Conservation (phyloP, 2,888 invertebrate genomes). For the Hypsopygia costalis region DNA sequence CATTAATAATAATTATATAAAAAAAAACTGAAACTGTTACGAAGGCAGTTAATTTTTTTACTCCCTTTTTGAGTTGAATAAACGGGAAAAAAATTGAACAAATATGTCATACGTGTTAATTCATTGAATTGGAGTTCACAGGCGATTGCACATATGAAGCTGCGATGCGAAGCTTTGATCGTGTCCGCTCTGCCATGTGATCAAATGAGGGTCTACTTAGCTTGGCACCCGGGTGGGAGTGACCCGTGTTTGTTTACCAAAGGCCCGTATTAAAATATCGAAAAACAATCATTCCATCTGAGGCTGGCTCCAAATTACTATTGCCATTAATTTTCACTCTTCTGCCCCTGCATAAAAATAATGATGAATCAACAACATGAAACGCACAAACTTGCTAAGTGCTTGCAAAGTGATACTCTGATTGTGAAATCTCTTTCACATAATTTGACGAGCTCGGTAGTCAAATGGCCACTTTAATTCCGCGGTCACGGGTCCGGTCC, state of each 20-base stretch:
- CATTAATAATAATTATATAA: no score
- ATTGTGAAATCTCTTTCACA: no score
- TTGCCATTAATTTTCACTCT: no score
- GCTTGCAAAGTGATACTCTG: no score
- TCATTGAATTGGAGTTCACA: conserved; percentile 64
- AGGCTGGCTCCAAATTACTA: no score
- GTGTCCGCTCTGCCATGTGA: conserved; percentile 66
- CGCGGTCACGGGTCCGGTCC: no score
- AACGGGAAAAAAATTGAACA: conserved; percentile 38
- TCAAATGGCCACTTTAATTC: no score
- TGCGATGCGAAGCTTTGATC: conserved; percentile 63
- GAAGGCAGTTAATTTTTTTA: conserved; percentile 13
- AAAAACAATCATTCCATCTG: neutral
- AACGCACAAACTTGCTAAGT: no score
- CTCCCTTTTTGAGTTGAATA: conserved; percentile 16
- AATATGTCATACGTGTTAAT: conserved; percentile 64
- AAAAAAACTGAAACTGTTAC: no score
- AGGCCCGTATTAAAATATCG: conserved; percentile 22
- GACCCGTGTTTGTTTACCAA: conserved; percentile 30
- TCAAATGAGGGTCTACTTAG: conserved; percentile 58
- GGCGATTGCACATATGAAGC: conserved; percentile 56
- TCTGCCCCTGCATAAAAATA: no score
- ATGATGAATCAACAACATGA: no score
- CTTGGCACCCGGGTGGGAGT: conserved; percentile 31
- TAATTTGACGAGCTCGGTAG: no score